Evolutionary conservation across 2,797 vertebrate genomes (phyloP).

Genomic region (Acestrorhynchus altus): DNA sequence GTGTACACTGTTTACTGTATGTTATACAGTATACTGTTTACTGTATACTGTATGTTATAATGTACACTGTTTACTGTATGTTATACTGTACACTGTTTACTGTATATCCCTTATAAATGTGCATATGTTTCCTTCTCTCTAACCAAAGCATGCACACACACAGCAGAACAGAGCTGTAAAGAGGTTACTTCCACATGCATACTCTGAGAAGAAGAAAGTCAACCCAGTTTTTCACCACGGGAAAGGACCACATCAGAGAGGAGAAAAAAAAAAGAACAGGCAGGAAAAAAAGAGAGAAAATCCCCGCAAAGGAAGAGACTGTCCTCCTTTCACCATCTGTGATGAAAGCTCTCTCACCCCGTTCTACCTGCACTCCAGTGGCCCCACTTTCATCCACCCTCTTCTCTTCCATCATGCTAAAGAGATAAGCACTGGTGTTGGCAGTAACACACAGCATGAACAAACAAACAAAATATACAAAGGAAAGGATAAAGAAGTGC

Average conservation of each 20-base stretch:
- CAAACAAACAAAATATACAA: not conserved
- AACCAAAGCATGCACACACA: slow-evolving; percentile 22
- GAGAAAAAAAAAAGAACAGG: not conserved
- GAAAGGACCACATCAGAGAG: slow-evolving; percentile 48
- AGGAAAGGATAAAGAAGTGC: not conserved
- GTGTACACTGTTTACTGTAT: too few species aligned
- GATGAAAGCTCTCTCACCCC: slow-evolving; percentile 8
- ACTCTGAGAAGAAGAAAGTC: slow-evolving; percentile 28
- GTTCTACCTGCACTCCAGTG: slow-evolving; percentile 2
- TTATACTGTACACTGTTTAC: too few species aligned
- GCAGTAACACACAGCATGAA: not conserved
- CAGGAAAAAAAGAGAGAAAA: slow-evolving; percentile 51
- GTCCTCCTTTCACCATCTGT: slow-evolving; percentile 39
- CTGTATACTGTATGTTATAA: too few species aligned
- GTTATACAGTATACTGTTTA: too few species aligned
- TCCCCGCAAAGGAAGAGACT: slow-evolving; percentile 28
- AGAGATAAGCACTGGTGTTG: not conserved
- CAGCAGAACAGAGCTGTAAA: not conserved
- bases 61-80: too few species aligned
- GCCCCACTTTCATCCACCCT: not conserved
- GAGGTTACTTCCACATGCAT: slow-evolving; percentile 17
- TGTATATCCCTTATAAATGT: too few species aligned
- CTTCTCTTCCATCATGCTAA: slow-evolving; percentile 3
- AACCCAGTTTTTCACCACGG: slow-evolving; percentile 52
- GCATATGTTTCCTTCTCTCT: too few species aligned